A percentile compares a stretch with the other conserved stretches of the same genome.
phyloP scores from a whole-genome alignment of 2,113 vertebrate genomes.

The Rhineura floridana region DNA sequence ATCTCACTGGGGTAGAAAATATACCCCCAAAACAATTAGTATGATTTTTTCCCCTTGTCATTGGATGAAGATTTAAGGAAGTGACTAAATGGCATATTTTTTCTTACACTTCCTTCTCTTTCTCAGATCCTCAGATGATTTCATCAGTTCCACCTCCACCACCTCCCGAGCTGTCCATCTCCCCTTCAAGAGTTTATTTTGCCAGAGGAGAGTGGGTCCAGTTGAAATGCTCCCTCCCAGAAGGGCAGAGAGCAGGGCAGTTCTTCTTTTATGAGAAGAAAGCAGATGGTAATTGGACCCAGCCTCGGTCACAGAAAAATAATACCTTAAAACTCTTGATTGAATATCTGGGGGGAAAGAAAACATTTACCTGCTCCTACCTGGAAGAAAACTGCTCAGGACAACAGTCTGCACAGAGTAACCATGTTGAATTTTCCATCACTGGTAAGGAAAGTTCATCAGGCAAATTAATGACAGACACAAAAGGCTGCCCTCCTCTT shows the following conservation, averaged over 20 bases:
- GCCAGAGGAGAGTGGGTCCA: background rate
- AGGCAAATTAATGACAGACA: background rate
- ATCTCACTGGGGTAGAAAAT: too few species aligned
- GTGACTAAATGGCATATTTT: background rate
- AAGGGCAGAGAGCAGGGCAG: rapidly evolving
- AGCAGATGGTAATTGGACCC: rapidly evolving
- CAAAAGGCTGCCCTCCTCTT: background rate
- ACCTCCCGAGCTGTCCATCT: background rate
- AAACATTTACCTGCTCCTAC: background rate
- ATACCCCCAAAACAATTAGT: too few species aligned
- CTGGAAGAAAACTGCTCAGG: background rate
- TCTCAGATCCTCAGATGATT: background rate
- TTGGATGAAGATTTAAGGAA: too few species aligned
- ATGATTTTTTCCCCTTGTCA: too few species aligned
- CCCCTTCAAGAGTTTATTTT: rapidly evolving
- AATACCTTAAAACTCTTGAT: background rate
- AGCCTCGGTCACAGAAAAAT: rapidly evolving
- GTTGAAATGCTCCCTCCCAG: background rate
- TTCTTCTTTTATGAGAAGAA: background rate
- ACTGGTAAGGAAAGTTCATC: background rate
- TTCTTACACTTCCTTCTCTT: background rate
- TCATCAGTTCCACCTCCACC: background rate
- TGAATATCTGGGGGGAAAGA: background rate
- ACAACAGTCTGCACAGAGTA: background rate
- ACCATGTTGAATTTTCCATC: background rate